Conservation (phyloP, 2,888 invertebrate genomes). For the Mactromeris polynyma region DNA sequence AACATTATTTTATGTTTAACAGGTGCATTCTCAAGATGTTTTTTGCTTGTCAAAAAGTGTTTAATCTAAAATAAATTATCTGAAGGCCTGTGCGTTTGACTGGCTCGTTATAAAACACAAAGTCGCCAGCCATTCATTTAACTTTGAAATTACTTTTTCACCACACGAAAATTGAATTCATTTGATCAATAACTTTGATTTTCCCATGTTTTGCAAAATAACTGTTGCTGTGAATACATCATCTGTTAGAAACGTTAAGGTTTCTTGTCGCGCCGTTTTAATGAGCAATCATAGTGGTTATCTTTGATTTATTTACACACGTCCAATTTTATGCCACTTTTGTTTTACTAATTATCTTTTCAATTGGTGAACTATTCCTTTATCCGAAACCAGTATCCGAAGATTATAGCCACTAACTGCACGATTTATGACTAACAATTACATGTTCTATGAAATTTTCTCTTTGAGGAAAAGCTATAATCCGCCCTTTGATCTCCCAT, state of each 20-base stretch:
- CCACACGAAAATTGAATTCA: not conserved
- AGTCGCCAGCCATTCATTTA: not conserved
- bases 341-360: not conserved
- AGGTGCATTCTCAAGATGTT: not conserved
- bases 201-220: not conserved
- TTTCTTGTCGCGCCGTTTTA: not conserved
- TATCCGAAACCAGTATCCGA: not conserved
- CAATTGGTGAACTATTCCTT: not conserved
- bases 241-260: not conserved
- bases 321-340: constrained; percentile 13
- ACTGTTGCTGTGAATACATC: not conserved
- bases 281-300: not conserved
- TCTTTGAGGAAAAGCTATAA: not conserved
- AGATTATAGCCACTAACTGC: not conserved
- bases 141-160: not conserved
- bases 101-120: not conserved
- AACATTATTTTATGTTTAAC: not conserved
- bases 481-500: not conserved
- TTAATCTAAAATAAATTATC: not conserved
- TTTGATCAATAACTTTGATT: not conserved
- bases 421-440: not conserved
- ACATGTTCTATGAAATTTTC: not conserved
- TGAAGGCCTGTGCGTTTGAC: not conserved
- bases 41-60: not conserved
- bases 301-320: not conserved